Evolutionary conservation across 1,140 invertebrate genomes (phyloP).

Genomic region (Heterodera carotae): DNA sequence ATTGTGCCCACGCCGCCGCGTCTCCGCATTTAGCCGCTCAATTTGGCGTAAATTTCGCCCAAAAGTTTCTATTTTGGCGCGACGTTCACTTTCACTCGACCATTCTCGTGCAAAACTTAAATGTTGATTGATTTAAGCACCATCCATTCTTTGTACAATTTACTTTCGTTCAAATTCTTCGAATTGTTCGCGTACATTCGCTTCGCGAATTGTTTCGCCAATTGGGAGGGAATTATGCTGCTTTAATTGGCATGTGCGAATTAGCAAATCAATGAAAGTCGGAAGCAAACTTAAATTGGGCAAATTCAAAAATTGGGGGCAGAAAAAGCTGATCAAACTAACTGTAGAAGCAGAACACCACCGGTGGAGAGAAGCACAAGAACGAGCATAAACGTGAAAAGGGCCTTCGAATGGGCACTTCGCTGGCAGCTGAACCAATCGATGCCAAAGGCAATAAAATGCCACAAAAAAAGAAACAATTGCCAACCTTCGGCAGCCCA

Average conservation of each 20-base stretch:
- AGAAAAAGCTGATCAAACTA: not conserved
- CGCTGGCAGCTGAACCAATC: not conserved
- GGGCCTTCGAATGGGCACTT: not conserved
- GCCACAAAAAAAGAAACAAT: not conserved
- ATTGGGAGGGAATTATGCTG: not conserved
- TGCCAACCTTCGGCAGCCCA: not conserved
- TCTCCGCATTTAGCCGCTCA: conserved; percentile 32
- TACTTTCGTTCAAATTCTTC: conserved; percentile 10
- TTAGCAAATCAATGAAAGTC: not conserved
- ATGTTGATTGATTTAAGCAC: not conserved
- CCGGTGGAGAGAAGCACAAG: not conserved
- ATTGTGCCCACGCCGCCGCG: conserved; percentile 4
- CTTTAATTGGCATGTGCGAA: not conserved
- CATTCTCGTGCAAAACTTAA: conserved; percentile 9
- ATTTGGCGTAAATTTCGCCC: conserved; percentile 34
- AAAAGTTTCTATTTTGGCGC: conserved; percentile 29
- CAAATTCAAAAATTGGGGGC: not conserved
- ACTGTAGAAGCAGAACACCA: not conserved
- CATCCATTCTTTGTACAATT: not conserved
- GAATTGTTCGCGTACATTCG: not conserved
- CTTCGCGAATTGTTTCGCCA: not conserved
- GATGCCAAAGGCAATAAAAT: not conserved
- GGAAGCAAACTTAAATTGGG: not conserved
- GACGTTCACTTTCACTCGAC: conserved; percentile 3
- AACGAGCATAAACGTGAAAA: not conserved